Evolutionary conservation across 2,888 invertebrate genomes (phyloP).

Genomic region (Leptura quadrifasciata): DNA sequence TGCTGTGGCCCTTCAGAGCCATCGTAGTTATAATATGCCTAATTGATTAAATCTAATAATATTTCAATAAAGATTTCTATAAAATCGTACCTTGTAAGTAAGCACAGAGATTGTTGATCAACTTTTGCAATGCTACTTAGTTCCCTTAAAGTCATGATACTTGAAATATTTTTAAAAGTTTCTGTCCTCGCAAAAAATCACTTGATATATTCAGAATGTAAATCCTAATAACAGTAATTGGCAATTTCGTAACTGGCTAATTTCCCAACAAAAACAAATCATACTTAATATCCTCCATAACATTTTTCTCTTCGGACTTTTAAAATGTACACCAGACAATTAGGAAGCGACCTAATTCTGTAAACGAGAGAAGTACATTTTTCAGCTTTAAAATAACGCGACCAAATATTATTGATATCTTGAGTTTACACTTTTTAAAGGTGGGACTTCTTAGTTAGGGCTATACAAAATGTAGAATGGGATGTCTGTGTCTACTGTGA

Average conservation of each 20-base stretch:
- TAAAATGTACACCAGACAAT: background rate
- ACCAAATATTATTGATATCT: background rate
- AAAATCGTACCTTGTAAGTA: too few relatives aligned
- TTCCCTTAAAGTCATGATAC: too few relatives aligned
- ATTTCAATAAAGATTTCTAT: too few relatives aligned
- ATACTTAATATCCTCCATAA: background rate
- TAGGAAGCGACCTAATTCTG: background rate
- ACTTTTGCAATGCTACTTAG: too few relatives aligned
- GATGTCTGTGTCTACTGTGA: slow-evolving; percentile 9
- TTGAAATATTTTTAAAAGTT: too few relatives aligned
- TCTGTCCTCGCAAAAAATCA: too few relatives aligned
- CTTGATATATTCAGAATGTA: too few relatives aligned
- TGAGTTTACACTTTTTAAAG: slow-evolving; percentile 6
- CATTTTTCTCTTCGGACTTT: background rate
- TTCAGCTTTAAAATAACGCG: background rate
- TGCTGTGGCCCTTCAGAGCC: too few relatives aligned
- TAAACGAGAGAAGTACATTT: background rate
- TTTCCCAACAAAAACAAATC: background rate
- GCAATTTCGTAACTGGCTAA: slow-evolving; percentile 12
- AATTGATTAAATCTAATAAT: too few relatives aligned
- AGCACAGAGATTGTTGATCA: too few relatives aligned
- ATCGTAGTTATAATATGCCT: too few relatives aligned
- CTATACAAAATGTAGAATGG: slow-evolving; percentile 10
- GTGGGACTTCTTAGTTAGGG: background rate
- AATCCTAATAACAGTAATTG: too few relatives aligned